Percentiles rank a stretch among this genome's conserved stretches.
Evolutionary conservation across 2,888 invertebrate genomes (phyloP).

Genomic region (Tanaodytes sp.): DNA sequence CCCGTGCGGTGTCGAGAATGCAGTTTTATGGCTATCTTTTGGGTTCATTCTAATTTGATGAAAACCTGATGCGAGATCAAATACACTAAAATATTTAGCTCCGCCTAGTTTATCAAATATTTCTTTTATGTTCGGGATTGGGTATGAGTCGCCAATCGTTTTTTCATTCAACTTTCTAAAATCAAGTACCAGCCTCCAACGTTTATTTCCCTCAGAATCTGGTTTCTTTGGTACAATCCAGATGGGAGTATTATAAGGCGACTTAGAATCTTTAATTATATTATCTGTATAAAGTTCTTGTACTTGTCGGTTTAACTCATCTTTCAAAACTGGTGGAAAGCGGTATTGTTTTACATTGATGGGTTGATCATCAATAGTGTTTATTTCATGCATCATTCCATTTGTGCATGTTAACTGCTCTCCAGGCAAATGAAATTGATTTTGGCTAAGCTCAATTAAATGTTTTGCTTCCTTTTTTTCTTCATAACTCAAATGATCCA

Average conservation of each 20-base stretch:
- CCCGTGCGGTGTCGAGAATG: slow-evolving; percentile 1
- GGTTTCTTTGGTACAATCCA: no score
- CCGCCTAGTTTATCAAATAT: slow-evolving; percentile 1
- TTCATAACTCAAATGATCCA: no score
- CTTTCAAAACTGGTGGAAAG: neutral
- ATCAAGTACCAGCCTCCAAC: neutral
- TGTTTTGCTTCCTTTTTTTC: neutral
- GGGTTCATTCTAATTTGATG: neutral
- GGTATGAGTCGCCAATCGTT: slow-evolving; percentile 3
- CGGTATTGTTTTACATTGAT: neutral
- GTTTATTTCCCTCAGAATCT: no score
- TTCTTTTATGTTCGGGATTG: no score
- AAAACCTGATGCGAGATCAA: no score
- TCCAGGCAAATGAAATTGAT: neutral
- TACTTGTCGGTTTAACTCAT: neutral
- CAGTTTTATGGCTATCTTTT: no score
- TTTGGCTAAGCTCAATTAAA: neutral
- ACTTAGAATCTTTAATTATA: neutral
- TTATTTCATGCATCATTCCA: neutral
- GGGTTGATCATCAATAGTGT: neutral
- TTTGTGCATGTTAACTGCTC: neutral
- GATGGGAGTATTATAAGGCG: no score
- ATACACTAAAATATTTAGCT: no score
- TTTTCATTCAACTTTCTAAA: no score
- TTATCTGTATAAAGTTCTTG: neutral